Base-by-base conservation (phyloP, 2,797 vertebrate genomes). In the Hyperoplus lanceolatus region DNA sequence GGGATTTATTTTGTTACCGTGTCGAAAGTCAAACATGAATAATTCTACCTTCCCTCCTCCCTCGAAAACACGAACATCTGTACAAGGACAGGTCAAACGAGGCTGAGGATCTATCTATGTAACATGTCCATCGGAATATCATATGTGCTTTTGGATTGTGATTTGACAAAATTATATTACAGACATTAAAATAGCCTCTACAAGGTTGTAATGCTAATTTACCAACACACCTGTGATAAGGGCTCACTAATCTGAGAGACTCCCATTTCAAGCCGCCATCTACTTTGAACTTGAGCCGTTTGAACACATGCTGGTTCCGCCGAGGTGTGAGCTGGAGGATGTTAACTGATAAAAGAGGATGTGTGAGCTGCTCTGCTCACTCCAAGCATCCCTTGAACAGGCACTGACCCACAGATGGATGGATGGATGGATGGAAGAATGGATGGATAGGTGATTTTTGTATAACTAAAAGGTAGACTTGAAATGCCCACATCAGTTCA, bases 1-100 rank as follows among this genome's bases (percentile, higher is more conserved):
- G 79, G 66, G 72, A 54, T 79, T 68, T 62, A 62, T 81, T 82
- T 86, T 75, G 81, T 87, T 79, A 51, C 16, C 50, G n/a, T 5
- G 43, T 42, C 12, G 29, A 49, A 46, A 74, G 54, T 79, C 49
- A 61, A 66, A 75, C 43, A 50, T 42, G 55, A 84, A 73, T 75
- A 53, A 75, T 82, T 78, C 70, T 54, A 54, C n/a, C 46, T 77
- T 67, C 1, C 3, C 49, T 67, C 21, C 48, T 62, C 39, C 15
- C 29, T 29, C 60, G 60, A 41, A 77, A 83, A 66, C 49, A 69
- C 8, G 56, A 70, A 75, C 21, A 6, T 49, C 75, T 21, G 57
- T 61, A 74, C 48, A 43, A 60, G 65, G 36, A 18, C 18, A 54
- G 21, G 65, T 78, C 15, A 63, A 66, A 53, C 9, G 73, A 74